Percentiles rank a stretch among this genome's conserved stretches.
These are phyloP conservation scores for Premnoplex brunnescens DNA, from an alignment of 2,797 vertebrate genomes.

Conservation along the genomic window DNA sequence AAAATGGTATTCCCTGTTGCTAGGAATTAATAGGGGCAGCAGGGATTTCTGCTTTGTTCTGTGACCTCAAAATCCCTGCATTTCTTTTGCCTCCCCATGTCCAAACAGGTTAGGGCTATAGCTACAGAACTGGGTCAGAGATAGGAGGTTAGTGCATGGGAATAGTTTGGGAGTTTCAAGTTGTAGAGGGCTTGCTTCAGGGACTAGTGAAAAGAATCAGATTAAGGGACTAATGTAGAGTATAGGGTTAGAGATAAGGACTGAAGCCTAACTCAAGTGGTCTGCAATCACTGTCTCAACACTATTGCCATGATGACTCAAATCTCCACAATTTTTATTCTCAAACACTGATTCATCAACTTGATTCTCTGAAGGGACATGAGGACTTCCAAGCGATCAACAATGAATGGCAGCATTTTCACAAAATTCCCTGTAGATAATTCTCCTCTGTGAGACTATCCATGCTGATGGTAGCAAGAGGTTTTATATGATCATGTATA, in stretches of 20 bases:
- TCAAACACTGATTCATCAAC: neutral
- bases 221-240: neutral
- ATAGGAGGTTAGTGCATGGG: neutral
- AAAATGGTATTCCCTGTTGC: neutral
- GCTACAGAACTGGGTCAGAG: neutral
- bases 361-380: neutral
- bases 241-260: neutral
- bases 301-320: accelerated
- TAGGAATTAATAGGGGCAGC: neutral
- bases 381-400: neutral
- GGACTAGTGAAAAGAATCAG: neutral
- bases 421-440: neutral
- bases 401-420: neutral
- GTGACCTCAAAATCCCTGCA: neutral
- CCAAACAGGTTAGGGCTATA: neutral
- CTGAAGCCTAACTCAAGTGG: neutral
- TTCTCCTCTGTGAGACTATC: neutral
- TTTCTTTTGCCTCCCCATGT: neutral
- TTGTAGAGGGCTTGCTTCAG: neutral
- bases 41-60: neutral
- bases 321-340: neutral
- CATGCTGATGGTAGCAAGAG: neutral
- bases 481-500: neutral
- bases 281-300: neutral
- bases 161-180: neutral